Conservation (phyloP, 2,888 invertebrate species). For the Thereva unica region DNA sequence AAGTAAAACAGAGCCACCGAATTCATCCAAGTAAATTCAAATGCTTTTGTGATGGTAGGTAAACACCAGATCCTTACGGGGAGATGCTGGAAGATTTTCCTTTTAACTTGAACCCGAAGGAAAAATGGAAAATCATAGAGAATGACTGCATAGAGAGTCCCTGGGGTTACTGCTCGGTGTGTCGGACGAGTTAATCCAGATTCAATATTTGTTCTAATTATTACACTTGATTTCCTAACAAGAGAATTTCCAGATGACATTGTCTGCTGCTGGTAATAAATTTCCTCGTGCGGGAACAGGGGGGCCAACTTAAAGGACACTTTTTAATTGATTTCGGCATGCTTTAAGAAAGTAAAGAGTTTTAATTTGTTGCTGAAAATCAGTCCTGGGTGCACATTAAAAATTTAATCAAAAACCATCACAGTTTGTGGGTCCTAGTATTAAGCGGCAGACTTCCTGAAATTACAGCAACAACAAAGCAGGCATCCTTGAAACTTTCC, state of each 20-base stretch:
- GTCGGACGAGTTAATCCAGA: conserved; percentile 42
- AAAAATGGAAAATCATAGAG: conserved; percentile 25
- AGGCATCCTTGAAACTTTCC: no score
- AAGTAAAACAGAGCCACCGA: conserved; percentile 13
- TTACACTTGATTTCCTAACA: conserved; percentile 44
- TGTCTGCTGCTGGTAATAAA: not conserved
- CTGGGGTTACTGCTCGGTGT: conserved; percentile 19
- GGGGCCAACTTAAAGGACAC: no score
- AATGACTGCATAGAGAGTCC: conserved; percentile 19
- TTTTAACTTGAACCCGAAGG: conserved; percentile 28
- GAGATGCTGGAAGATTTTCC: conserved; percentile 21
- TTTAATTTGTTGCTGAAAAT: no score
- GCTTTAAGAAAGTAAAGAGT: no score
- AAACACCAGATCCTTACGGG: conserved; percentile 20
- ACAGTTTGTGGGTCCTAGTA: no score
- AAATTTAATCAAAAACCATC: no score
- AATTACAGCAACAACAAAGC: no score
- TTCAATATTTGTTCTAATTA: conserved; percentile 44
- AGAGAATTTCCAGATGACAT: conserved; percentile 22
- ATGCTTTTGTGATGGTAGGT: conserved; percentile 18
- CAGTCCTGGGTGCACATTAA: no score
- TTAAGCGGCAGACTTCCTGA: no score
- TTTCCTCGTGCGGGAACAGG: no score
- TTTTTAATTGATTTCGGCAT: no score
- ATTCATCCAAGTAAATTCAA: conserved; percentile 9